These are phyloP conservation scores for Sebastes matsubarae DNA, from an alignment of 2,797 vertebrate genomes.

Conservation along the genomic window DNA sequence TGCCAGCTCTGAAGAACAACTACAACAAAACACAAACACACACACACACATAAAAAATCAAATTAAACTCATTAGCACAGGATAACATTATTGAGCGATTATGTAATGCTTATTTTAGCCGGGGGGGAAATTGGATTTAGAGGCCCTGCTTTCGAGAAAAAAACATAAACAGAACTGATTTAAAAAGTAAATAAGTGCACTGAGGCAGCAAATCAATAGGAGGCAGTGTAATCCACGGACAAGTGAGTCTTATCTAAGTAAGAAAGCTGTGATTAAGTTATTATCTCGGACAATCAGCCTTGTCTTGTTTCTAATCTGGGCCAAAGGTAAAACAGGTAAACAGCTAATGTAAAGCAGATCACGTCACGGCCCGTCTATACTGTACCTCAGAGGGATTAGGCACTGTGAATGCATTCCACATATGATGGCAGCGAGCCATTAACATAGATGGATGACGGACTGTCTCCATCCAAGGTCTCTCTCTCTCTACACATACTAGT, in stretches of 20 bases:
- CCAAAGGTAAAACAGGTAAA: constrained; percentile 70
- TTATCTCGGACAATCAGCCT: constrained; percentile 66
- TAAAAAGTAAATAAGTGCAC: constrained; percentile 58
- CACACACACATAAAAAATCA: background rate
- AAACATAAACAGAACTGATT: constrained; percentile 38
- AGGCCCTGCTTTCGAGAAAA: constrained; percentile 14
- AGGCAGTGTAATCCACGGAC: constrained; percentile 66
- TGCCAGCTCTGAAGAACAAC: constrained; percentile 97
- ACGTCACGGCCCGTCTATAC: constrained; percentile 32
- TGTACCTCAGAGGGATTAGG: constrained; percentile 36
- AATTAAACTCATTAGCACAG: constrained; percentile 25
- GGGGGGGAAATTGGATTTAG: constrained; percentile 17
- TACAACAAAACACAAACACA: constrained; percentile 63
- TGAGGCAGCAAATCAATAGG: constrained; percentile 66
- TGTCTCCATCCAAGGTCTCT: constrained; percentile 33
- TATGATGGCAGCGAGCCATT: constrained; percentile 42
- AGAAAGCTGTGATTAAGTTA: constrained; percentile 64
- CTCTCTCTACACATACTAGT: constrained; percentile 2
- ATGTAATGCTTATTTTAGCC: constrained; percentile 29
- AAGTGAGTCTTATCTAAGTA: constrained; percentile 61
- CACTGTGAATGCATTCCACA: constrained; percentile 31
- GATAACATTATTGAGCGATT: constrained; percentile 9
- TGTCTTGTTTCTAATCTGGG: constrained; percentile 64
- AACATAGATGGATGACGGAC: constrained; percentile 51
- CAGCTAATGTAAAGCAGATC: constrained; percentile 45